Percentiles rank a stretch among this genome's conserved stretches.
Conservation (phyloP, 2,888 invertebrate species). For the Campoplex capitator region DNA sequence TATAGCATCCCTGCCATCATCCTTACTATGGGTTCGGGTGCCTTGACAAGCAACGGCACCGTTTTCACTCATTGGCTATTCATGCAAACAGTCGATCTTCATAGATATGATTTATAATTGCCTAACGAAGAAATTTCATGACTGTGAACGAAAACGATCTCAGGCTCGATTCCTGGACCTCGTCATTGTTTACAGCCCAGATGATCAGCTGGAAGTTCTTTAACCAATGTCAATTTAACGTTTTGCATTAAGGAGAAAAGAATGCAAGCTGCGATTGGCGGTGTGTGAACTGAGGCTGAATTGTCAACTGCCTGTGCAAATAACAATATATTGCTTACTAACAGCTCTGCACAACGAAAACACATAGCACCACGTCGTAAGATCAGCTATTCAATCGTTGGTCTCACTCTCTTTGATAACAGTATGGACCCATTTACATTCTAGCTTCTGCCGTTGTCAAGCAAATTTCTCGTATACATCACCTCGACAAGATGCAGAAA, state of each 20-base stretch:
- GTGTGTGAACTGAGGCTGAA: not conserved
- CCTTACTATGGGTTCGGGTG: conserved; percentile 33
- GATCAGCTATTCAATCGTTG: conserved; percentile 10
- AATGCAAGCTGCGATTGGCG: not conserved
- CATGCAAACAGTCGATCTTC: conserved; percentile 81
- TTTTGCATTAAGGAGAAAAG: not conserved
- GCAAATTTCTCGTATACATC: conserved; percentile 38
- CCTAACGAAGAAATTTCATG: conserved; percentile 67
- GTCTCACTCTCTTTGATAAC: conserved; percentile 31
- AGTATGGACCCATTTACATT: conserved; percentile 1
- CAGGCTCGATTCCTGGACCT: not conserved
- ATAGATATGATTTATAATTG: conserved; percentile 78
- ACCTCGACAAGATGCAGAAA: conserved; percentile 37
- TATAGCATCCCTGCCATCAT: conserved; percentile 16
- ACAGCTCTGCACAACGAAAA: not conserved
- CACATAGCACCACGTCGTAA: not conserved
- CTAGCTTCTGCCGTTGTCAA: conserved; percentile 23
- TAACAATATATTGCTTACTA: not conserved
- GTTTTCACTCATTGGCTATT: conserved; percentile 72
- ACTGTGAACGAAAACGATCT: not conserved
- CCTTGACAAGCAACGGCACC: conserved; percentile 17
- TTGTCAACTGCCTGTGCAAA: not conserved
- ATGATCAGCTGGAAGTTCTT: not conserved
- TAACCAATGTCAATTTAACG: not conserved
- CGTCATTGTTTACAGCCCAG: not conserved